Conservation (phyloP, 2,797 vertebrate genomes). For the Hypotaenidia philippensis region DNA sequence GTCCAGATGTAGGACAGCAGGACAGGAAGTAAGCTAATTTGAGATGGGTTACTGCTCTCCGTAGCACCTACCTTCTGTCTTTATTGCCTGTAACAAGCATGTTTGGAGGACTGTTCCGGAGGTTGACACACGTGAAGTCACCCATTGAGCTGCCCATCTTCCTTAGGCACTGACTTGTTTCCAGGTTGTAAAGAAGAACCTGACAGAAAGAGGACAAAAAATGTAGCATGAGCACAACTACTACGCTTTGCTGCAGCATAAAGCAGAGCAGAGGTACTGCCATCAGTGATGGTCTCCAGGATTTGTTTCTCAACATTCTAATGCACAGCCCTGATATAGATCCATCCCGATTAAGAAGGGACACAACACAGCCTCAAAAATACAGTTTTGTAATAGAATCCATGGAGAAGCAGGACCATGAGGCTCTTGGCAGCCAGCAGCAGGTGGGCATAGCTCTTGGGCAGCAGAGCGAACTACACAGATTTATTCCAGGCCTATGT, state of each 20-base stretch:
- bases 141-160: conserved; percentile 88
- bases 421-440: neutral
- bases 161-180: conserved; percentile 85
- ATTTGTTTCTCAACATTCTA: neutral
- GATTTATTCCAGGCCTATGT: neutral
- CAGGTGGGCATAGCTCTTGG: neutral
- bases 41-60: neutral
- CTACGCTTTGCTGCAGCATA: neutral
- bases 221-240: neutral
- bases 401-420: neutral
- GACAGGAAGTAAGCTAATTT: neutral
- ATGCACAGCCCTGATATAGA: neutral
- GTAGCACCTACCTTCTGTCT: conserved; percentile 88
- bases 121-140: conserved; percentile 92
- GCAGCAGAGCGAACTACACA: neutral
- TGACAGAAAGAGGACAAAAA: conserved; percentile 71
- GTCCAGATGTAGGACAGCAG: conserved; percentile 5
- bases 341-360: neutral
- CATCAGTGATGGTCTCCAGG: neutral
- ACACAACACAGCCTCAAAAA: neutral
- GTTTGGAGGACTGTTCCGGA: conserved; percentile 87
- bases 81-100: conserved; percentile 94
- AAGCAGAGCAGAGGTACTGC: neutral
- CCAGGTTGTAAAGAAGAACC: conserved; percentile 92
- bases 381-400: neutral